Evolutionary conservation across 1,140 invertebrate species (phyloP).

Genomic region (Drosophila tristis): DNA sequence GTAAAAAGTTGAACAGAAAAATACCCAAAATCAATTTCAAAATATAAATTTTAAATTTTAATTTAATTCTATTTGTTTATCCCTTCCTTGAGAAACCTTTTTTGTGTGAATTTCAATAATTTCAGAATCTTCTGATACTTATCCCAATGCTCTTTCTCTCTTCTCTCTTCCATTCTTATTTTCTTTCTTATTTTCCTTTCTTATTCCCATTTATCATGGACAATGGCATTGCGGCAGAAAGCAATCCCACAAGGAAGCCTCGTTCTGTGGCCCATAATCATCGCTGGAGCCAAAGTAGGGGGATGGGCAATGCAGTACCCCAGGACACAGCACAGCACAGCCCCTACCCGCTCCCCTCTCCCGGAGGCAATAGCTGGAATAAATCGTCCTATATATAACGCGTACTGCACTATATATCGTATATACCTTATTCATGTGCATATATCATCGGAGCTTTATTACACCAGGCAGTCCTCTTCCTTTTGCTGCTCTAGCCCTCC

Average conservation of each 20-base stretch:
- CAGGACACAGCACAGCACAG: background rate
- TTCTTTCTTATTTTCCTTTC: slow-evolving; percentile 17
- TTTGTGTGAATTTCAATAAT: slow-evolving; percentile 8
- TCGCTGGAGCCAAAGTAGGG: slow-evolving; percentile 12
- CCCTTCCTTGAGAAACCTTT: too few relatives aligned
- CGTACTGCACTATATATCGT: too few relatives aligned
- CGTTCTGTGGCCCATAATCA: slow-evolving; percentile 31
- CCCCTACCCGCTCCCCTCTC: background rate
- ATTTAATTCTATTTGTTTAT: background rate
- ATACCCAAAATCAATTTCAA: too few relatives aligned
- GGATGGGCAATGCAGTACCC: slow-evolving; percentile 28
- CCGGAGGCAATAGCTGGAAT: background rate
- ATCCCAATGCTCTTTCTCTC: background rate
- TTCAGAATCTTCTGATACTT: background rate
- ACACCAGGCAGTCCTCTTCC: slow-evolving; percentile 3
- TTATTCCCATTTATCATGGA: slow-evolving; percentile 43
- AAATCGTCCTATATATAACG: slow-evolving; percentile 33
- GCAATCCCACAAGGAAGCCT: slow-evolving; percentile 24
- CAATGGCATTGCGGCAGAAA: slow-evolving; percentile 34
- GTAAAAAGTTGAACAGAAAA: too few relatives aligned
- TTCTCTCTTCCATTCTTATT: background rate
- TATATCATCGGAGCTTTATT: slow-evolving; percentile 64
- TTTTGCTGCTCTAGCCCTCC: too few relatives aligned
- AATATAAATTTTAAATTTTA: background rate
- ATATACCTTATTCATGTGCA: slow-evolving; percentile 2